These are phyloP conservation scores for Atta texana DNA, from an alignment of 1,140 invertebrate species.

Conservation along the genomic window DNA sequence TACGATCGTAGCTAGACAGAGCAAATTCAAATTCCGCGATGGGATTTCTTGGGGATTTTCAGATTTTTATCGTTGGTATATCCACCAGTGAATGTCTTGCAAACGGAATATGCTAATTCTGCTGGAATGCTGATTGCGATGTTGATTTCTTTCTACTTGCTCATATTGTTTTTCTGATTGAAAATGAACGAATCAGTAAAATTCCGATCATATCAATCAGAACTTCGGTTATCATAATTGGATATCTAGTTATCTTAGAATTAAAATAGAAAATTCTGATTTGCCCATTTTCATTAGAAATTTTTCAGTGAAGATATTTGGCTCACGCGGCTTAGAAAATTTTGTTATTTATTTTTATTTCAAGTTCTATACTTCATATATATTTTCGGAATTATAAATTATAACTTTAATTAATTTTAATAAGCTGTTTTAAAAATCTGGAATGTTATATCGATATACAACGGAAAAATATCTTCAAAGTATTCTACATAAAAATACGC, in stretches of 20 bases:
- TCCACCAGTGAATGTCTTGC: slow-evolving; percentile 60
- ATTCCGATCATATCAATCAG: too few species aligned
- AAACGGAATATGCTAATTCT: slow-evolving; percentile 71
- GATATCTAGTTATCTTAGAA: too few species aligned
- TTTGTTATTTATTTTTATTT: not conserved
- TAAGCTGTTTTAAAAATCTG: not conserved
- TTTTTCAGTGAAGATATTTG: not conserved
- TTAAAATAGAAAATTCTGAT: too few species aligned
- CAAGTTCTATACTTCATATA: not conserved
- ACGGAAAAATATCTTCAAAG: not conserved
- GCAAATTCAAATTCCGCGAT: slow-evolving; percentile 80
- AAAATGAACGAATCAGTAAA: too few species aligned
- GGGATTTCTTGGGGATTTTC: slow-evolving; percentile 72
- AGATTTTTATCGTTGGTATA: slow-evolving; percentile 72
- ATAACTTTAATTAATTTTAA: not conserved
- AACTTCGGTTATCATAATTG: too few species aligned
- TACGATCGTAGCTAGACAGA: slow-evolving; percentile 9
- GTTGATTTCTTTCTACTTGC: slow-evolving; percentile 40
- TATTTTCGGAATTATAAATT: not conserved
- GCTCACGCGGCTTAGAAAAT: not conserved
- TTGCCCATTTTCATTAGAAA: too few species aligned
- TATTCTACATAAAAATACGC: not conserved
- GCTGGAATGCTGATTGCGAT: slow-evolving; percentile 47
- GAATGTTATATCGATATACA: not conserved
- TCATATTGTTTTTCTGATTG: not conserved